Base-by-base conservation (phyloP, 2,113 vertebrate species). In the Tupaia tana region DNA sequence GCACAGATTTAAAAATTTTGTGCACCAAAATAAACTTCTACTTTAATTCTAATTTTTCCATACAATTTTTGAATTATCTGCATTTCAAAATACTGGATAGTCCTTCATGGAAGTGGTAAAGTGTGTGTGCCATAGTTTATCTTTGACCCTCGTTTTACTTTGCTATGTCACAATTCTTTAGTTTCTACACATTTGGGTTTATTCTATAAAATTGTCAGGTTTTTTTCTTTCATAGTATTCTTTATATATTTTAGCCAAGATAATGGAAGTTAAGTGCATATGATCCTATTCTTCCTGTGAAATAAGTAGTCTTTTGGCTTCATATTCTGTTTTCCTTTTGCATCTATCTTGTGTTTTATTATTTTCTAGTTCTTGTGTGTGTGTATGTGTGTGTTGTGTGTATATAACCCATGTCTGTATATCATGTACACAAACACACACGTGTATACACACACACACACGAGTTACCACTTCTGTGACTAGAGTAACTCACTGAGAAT, bases 131-230 rank as follows among this genome's bases (percentile, higher is more conserved):
- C 43, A 43, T 43, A 43, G 43, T 43, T 85, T 85, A 61, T 78
- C 77, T 89, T 91, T 34, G 13, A 27, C 61, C 75, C 19, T 88
- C 24, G 58, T 89, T 86, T 95, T 78, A 34, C 59, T 24, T 83
- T 56, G 18, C 11, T 80, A 4, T 89, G 86, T 94, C 19, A 82
- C 43, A 66, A 4, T 95, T 94, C 63, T 94, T 95, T 0, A 54
- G 10, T 89, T 92, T 61, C 56, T 77, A 64, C 29, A 78, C 58
- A 43, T 90, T 93, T 73, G 43, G 15, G 94, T 93, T 83, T 91
- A 86, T 91, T 91, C 20, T 83, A 82, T 16, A 94, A 56, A 92
- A 85, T 58, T 59, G 9, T 75, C 3, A 2, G 0, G 7, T 58
- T 66, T 91, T 86, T 89, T 84, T 64, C 52, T 74, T 7, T 31